Conservation (phyloP, 2,888 invertebrate genomes). For the Drosophila pseudotalamancana region DNA sequence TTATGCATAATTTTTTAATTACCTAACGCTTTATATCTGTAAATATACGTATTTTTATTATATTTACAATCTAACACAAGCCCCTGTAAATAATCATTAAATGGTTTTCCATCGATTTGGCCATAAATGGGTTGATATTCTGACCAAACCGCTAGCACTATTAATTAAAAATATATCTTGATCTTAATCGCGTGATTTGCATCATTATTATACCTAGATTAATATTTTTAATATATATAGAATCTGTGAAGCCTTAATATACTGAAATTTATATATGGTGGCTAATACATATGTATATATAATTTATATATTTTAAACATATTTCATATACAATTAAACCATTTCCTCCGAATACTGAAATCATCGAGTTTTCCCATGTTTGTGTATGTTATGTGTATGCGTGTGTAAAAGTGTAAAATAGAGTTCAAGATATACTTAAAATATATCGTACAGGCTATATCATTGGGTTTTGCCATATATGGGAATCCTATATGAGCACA, state of each 20-base stretch:
- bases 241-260: constrained; percentile 74
- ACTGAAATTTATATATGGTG: constrained; percentile 54
- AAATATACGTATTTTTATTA: constrained; percentile 5
- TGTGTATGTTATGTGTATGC: constrained; percentile 7
- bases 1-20: constrained; percentile 40
- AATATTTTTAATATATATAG: constrained; percentile 55
- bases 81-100: constrained; percentile 78
- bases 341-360: constrained; percentile 76
- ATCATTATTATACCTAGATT: constrained; percentile 40
- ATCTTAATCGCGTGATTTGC: constrained; percentile 41
- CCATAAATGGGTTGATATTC: constrained; percentile 28
- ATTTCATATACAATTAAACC: constrained; percentile 60
- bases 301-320: constrained; percentile 45
- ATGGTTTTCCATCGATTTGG: constrained; percentile 39
- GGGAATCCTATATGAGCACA: constrained; percentile 32
- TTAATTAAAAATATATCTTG: constrained; percentile 20
- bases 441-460: constrained; percentile 41
- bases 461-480: constrained; percentile 36
- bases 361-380: constrained; percentile 68
- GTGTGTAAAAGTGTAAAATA: constrained; percentile 14
- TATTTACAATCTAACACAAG: constrained; percentile 79
- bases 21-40: constrained; percentile 44
- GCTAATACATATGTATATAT: constrained; percentile 52
- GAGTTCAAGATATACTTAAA: background rate
- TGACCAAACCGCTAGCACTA: constrained; percentile 36